phyloP scores from a whole-genome alignment of 2,888 invertebrate species.

The Yponomeuta malinellus region DNA sequence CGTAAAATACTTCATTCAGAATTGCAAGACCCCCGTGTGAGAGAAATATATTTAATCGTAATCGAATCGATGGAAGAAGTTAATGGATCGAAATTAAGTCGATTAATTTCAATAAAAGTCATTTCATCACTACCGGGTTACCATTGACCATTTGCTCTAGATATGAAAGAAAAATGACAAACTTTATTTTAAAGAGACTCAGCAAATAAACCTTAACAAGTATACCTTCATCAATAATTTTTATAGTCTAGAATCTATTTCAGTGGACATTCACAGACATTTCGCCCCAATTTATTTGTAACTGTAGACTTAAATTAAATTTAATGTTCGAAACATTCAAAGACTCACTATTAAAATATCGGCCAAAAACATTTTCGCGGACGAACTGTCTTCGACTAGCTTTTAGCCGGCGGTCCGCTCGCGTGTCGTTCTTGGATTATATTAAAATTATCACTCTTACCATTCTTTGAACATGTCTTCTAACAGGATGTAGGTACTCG shows the following conservation, averaged over 20 bases:
- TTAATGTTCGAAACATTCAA: slow-evolving; percentile 2
- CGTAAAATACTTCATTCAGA: not conserved
- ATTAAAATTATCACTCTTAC: too few species aligned
- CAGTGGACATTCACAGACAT: not conserved
- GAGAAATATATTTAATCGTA: not conserved
- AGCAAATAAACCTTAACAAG: not conserved
- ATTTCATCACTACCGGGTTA: not conserved
- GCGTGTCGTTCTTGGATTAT: not conserved
- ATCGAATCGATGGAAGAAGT: not conserved
- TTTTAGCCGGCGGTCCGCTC: not conserved
- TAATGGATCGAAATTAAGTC: slow-evolving; percentile 1
- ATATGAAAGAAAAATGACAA: not conserved
- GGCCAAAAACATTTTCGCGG: slow-evolving; percentile 4
- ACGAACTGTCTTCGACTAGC: not conserved
- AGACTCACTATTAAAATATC: not conserved
- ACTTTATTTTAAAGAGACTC: not conserved
- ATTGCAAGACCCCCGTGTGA: slow-evolving; percentile 7
- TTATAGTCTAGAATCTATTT: not conserved
- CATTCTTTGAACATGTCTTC: too few species aligned
- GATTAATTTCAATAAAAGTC: not conserved
- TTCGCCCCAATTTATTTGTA: not conserved
- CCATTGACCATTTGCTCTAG: not conserved
- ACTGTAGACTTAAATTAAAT: not conserved
- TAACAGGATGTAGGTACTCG: too few species aligned
- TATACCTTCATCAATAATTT: not conserved